Conservation (phyloP, 2,797 vertebrate genomes). For the Eidolon dupreanum region DNA sequence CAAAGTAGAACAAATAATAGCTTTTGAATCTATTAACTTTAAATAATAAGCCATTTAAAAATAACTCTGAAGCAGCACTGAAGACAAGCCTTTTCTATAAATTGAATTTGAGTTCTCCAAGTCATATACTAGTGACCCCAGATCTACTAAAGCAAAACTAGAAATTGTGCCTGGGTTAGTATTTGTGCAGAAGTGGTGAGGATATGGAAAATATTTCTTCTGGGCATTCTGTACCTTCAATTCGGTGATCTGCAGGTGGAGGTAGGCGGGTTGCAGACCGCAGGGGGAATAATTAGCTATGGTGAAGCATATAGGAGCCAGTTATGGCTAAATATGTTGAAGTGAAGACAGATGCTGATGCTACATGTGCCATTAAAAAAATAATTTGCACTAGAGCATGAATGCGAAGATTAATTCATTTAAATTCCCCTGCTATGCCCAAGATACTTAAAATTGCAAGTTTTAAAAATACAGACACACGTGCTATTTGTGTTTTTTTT, state of each 20-base stretch:
- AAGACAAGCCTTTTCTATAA: not conserved
- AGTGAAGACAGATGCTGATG: not conserved
- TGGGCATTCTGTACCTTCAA: not conserved
- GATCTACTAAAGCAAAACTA: not conserved
- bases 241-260: not conserved
- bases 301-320: not conserved
- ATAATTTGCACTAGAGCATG: not conserved
- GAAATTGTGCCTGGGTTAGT: not conserved
- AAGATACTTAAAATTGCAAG: not conserved
- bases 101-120: slow-evolving; percentile 31
- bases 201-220: not conserved
- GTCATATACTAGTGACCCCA: not conserved
- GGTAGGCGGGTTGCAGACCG: not conserved
- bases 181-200: not conserved
- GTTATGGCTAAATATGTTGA: not conserved
- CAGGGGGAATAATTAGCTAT: not conserved
- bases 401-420: not conserved
- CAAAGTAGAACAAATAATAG: not conserved
- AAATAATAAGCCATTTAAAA: not conserved
- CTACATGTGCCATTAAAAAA: not conserved
- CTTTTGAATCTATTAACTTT: slow-evolving; percentile 23
- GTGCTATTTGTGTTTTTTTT: not conserved
- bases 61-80: not conserved
- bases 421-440: not conserved
- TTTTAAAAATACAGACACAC: not conserved